These are phyloP conservation scores for Monopis laevigella DNA, from an alignment of 2,888 invertebrate genomes.

Conservation along the genomic window DNA sequence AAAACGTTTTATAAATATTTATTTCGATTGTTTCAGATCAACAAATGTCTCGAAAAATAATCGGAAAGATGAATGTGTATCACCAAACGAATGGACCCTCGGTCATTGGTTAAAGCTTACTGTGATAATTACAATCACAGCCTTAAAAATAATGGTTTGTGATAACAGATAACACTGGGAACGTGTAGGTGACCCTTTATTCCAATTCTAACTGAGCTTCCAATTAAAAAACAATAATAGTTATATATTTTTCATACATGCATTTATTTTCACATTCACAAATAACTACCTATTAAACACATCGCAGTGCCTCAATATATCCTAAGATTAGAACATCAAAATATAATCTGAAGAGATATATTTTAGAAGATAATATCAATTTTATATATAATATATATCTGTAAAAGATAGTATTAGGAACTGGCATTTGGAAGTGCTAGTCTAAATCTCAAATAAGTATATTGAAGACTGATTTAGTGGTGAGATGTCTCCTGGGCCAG, in stretches of 20 bases:
- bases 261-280: slow-evolving; percentile 7
- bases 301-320: slow-evolving; percentile 6
- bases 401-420: not conserved
- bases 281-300: not conserved
- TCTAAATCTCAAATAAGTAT: not conserved
- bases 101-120: not conserved
- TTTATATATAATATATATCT: not conserved
- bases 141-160: slow-evolving; percentile 8
- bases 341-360: not conserved
- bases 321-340: not conserved
- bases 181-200: slow-evolving; percentile 1
- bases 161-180: slow-evolving; percentile 10
- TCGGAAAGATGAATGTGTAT: slow-evolving; percentile 1
- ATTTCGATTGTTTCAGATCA: slow-evolving; percentile 4
- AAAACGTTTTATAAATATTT: too few relatives aligned
- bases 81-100: not conserved
- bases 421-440: not conserved
- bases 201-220: slow-evolving; percentile 9
- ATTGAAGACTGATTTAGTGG: slow-evolving; percentile 3
- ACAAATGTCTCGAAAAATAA: slow-evolving; percentile 1
- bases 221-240: slow-evolving; percentile 1
- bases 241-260: slow-evolving; percentile 3
- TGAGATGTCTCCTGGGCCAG: slow-evolving; percentile 49
- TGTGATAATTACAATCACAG: not conserved
- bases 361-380: too few relatives aligned